Base-by-base conservation (phyloP, 1,140 invertebrate genomes). In the Physella acuta region DNA sequence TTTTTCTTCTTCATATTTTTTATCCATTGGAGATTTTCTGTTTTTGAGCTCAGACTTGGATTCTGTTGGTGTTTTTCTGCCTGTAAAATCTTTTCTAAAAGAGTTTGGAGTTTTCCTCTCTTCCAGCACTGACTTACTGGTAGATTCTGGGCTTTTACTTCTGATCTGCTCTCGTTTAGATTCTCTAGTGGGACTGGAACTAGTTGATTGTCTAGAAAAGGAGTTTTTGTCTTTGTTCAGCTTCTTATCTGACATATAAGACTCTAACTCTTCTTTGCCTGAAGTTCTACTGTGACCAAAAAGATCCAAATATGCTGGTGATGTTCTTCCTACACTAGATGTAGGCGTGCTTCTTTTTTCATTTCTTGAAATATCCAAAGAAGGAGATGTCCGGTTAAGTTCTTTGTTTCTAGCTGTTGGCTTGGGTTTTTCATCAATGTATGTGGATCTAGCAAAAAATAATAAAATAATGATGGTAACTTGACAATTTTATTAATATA, bases 61-160 rank as follows among this genome's bases (percentile, higher is more conserved):
- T n/a, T 64, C 64, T 31, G 55, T 60, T 17, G 68, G 66, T 0
- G 61, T 68, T 53, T 70, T 71, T n/a, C 67, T 26, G 20, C 70
- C 67, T 26, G 67, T 70, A 55, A 69, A 65, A 51, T 62, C 67
- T 31, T 70, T 74, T 37, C 63, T 58, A 26, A n/a, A 26, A 66
- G n/a, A n/a, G n/a, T n/a, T n/a, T n/a, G n/a, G n/a, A n/a, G n/a
- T n/a, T n/a, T n/a, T n/a, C n/a, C n/a, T n/a, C n/a, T 66, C 51
- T 37, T 24, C 14, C 3, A 11, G 11, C 24, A 63, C 44, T 30
- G 1, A 36, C 1, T 33, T 34, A 36, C 30, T 8, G 34, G 31
- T 4, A 30, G 28, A 30, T 5, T 58, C 56, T 58, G 24, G 4
- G 8, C n/a, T 58, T 33, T 58, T 58, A 58, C 17, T 2, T 58